Base-by-base conservation (phyloP, 2,888 invertebrate genomes). In the Ypsolopha scabrella region DNA sequence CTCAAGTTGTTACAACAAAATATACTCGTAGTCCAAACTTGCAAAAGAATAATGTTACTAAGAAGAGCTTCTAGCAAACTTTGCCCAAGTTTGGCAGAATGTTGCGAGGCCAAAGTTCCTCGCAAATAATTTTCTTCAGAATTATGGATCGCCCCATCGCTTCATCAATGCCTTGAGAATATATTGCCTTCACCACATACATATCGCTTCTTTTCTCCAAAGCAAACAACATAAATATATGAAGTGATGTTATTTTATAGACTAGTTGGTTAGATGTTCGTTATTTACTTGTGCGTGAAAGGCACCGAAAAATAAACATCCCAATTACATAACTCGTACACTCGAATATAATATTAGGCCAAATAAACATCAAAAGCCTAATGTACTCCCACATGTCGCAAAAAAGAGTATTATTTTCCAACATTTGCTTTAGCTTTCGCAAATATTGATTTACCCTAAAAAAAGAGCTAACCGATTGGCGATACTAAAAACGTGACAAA, bases 151-250 rank as follows among this genome's bases (percentile, higher is more conserved):
- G 62, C 63, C 62, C 68, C 61, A 61, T 61, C 61, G 58, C 66
- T 75, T 69, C 67, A 75, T 73, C 72, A 75, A 71, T 70, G 73
- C 65, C 67, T 57, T 58, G 56, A 57, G 65, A 64, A 72, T 68
- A 68, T 69, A 74, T 72, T 58, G 62, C 57, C 56, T 57, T 59
- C 60, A n/a, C 13, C 13, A 14, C 24, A 24, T 41, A 41, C 56
- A 55, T n/a, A n/a, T 24, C 60, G 58, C 63, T 56, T 59, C 60
- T 60, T 61, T 57, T 52, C 51, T 53, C 41, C 43, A 48, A 54
- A 55, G 53, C 49, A 52, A 54, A 54, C 59, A 59, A 58, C 58
- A 57, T 58, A 24, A 4, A 24, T 24, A 24, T 24, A 24, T 24
- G 8, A n/a, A 38, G 2, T 38, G 43, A 24, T 14, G 14, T 43